Evolutionary conservation across 2,888 invertebrate genomes (phyloP).

Genomic region (Yponomeuta plumbellus): DNA sequence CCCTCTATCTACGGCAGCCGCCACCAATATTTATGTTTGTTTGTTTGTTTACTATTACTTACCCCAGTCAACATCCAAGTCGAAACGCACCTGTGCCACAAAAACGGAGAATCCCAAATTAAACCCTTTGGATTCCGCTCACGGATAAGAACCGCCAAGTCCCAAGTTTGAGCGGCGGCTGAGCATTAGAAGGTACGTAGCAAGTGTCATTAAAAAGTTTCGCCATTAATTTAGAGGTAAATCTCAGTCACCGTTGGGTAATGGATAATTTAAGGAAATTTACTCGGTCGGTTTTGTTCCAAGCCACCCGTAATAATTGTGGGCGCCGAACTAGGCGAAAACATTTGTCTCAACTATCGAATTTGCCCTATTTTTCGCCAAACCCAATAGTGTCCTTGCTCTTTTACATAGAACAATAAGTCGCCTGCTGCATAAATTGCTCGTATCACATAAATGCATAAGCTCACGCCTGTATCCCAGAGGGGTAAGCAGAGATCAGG

Average conservation of each 20-base stretch:
- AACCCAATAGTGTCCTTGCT: too few species aligned
- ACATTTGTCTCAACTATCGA: background rate
- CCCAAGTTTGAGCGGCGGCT: background rate
- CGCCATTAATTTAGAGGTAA: conserved; percentile 58
- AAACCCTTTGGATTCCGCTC: background rate
- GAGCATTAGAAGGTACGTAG: conserved; percentile 4
- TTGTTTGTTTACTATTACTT: too few species aligned
- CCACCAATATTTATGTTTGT: too few species aligned
- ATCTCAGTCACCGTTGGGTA: conserved; percentile 12
- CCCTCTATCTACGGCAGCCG: too few species aligned
- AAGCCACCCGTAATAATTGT: background rate
- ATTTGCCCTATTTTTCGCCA: background rate
- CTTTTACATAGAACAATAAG: too few species aligned
- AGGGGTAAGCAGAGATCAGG: too few species aligned
- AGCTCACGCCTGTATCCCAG: too few species aligned
- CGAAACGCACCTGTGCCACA: too few species aligned
- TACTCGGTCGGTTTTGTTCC: background rate
- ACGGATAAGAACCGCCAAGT: background rate
- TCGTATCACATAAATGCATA: too few species aligned
- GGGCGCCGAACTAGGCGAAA: background rate
- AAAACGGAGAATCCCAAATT: background rate
- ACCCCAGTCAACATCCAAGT: too few species aligned
- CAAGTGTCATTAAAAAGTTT: conserved; percentile 60
- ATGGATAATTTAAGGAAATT: conserved; percentile 15
- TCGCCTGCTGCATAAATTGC: too few species aligned